A percentile compares a stretch with the other conserved stretches of the same genome.
phyloP scores from a whole-genome alignment of 2,113 vertebrate species.

The Microcebus griseorufus region DNA sequence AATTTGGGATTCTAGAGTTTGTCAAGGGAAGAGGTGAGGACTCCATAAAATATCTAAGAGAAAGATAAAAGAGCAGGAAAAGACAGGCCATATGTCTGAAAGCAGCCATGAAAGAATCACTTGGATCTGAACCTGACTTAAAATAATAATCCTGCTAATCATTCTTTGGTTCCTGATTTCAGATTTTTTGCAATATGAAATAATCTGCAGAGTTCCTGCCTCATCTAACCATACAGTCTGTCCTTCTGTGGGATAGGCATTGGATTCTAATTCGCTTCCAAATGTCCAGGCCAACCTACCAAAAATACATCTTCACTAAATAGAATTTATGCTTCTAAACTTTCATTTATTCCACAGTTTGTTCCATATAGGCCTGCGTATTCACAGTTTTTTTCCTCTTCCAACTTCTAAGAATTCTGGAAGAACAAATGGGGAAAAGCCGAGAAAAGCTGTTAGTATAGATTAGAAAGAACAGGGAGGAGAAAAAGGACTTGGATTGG shows the following conservation, averaged over 20 bases:
- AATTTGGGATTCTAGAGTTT: not conserved
- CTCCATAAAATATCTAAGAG: not conserved
- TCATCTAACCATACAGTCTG: not conserved
- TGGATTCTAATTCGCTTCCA: not conserved
- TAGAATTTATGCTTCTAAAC: not conserved
- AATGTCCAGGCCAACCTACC: not conserved
- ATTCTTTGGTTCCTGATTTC: not conserved
- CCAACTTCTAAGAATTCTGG: not conserved
- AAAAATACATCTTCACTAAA: not conserved
- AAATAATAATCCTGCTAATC: not conserved
- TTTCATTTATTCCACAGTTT: not conserved
- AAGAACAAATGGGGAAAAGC: not conserved
- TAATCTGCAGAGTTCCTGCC: not conserved
- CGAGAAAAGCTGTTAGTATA: not conserved
- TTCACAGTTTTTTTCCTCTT: not conserved
- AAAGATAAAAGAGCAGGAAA: not conserved
- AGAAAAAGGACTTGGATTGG: not conserved
- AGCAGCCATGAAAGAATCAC: not conserved
- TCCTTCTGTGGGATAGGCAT: not conserved
- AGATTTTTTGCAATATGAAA: not conserved
- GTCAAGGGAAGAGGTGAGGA: not conserved
- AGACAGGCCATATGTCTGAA: not conserved
- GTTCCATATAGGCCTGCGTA: not conserved
- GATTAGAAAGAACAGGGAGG: not conserved
- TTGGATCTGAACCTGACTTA: not conserved